phyloP scores from a whole-genome alignment of 2,888 invertebrate species.

The Gymnosoma rotundatum region DNA sequence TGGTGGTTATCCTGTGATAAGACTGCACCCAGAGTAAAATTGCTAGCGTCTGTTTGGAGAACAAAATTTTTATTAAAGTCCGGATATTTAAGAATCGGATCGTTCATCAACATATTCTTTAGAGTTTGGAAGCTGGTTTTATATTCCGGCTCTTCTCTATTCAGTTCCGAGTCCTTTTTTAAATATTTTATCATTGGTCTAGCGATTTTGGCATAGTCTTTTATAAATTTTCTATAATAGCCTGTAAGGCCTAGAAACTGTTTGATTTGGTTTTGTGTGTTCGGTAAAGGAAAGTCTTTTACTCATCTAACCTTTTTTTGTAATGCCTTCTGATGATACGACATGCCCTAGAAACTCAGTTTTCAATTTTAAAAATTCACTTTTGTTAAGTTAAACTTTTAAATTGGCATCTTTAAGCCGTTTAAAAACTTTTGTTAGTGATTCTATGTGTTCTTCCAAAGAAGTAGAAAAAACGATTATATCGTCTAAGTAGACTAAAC shows the following conservation, averaged over 20 bases:
- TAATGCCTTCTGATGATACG: constrained; percentile 7
- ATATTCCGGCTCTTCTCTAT: constrained; percentile 43
- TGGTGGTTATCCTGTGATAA: neutral
- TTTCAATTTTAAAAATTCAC: constrained; percentile 11
- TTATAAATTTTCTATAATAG: constrained; percentile 53
- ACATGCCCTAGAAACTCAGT: neutral
- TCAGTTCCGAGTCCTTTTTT: constrained; percentile 18
- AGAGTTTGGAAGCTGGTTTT: constrained; percentile 52
- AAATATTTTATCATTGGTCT: constrained; percentile 56
- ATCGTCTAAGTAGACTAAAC: too few relatives aligned
- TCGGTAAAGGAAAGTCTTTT: constrained; percentile 15
- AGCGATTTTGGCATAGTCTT: constrained; percentile 33
- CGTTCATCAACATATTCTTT: constrained; percentile 36
- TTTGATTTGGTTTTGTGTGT: constrained; percentile 10
- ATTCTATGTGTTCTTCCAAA: constrained; percentile 42
- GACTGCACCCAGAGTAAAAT: neutral
- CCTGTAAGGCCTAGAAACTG: constrained; percentile 10
- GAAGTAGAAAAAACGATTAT: constrained; percentile 55
- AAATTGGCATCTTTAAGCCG: constrained; percentile 24
- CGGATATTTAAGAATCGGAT: constrained; percentile 33
- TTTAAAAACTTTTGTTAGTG: constrained; percentile 33
- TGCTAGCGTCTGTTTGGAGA: neutral
- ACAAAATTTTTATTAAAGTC: constrained; percentile 36
- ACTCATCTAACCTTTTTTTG: constrained; percentile 2
- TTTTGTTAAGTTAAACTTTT: constrained; percentile 49